A percentile compares a stretch with the other conserved stretches of the same genome.
Conservation (phyloP, 2,888 invertebrate species). For the Priapulus caudatus region DNA sequence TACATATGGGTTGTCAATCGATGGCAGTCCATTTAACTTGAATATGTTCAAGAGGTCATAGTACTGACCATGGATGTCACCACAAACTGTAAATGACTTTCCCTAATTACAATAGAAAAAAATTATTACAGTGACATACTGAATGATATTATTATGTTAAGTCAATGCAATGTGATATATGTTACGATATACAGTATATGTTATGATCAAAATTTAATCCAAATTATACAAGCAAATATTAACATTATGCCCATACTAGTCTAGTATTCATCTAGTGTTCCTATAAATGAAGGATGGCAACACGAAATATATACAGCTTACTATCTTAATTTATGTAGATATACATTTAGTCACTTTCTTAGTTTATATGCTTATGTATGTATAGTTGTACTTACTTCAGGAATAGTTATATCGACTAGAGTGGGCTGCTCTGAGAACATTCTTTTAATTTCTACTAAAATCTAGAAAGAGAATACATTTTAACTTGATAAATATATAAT, state of each 20-base stretch:
- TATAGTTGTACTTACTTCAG: slow-evolving; percentile 47
- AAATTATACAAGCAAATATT: too few relatives aligned
- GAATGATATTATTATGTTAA: too few relatives aligned
- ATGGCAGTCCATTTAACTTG: slow-evolving; percentile 87
- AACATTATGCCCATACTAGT: too few relatives aligned
- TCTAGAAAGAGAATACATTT: slow-evolving; percentile 49
- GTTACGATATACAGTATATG: too few relatives aligned
- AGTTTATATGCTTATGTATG: too few relatives aligned
- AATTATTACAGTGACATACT: too few relatives aligned
- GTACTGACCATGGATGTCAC: slow-evolving; percentile 97
- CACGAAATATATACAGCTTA: neutral
- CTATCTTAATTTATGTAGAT: slow-evolving; percentile 4
- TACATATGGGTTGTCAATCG: slow-evolving; percentile 85
- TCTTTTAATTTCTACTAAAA: slow-evolving; percentile 74
- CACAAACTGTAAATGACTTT: slow-evolving; percentile 91
- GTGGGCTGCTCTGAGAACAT: slow-evolving; percentile 73
- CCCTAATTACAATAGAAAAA: too few relatives aligned
- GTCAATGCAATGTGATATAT: too few relatives aligned
- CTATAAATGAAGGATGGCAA: neutral
- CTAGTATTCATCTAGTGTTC: neutral
- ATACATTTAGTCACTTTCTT: too few relatives aligned
- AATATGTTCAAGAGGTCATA: slow-evolving; percentile 98
- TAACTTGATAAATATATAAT: slow-evolving; percentile 4
- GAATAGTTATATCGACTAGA: slow-evolving; percentile 75
- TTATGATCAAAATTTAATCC: too few relatives aligned